Conservation (phyloP, 2,888 invertebrate genomes). For the Ecliptopera silaceata region DNA sequence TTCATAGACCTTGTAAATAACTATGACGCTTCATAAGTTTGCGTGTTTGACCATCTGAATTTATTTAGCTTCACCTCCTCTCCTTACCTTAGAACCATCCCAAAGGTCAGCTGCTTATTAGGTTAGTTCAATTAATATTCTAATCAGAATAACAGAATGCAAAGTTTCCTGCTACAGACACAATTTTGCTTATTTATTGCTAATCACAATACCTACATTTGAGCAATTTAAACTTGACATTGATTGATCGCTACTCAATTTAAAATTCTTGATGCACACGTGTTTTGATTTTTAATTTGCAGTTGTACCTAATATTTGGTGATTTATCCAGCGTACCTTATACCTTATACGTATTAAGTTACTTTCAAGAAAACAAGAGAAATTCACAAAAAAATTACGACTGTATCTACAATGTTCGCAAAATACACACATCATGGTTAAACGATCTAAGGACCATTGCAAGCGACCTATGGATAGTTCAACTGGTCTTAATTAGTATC, state of each 20-base stretch:
- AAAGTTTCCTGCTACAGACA: constrained; percentile 40
- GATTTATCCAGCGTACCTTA: no score
- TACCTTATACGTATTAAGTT: no score
- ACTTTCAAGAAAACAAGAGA: no score
- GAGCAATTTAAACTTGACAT: constrained; percentile 18
- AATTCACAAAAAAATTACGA: no score
- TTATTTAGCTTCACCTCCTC: neutral
- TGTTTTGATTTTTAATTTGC: neutral
- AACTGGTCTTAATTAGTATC: no score
- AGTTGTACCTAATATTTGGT: neutral
- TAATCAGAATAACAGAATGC: constrained; percentile 44
- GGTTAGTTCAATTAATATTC: constrained; percentile 42
- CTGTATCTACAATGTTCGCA: no score
- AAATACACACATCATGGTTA: no score
- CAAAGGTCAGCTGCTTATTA: constrained; percentile 42
- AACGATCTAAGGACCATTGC: no score
- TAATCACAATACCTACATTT: constrained; percentile 15
- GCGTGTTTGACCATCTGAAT: constrained; percentile 18
- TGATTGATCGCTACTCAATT: neutral
- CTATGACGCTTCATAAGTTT: neutral
- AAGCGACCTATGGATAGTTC: no score
- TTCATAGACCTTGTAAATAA: neutral
- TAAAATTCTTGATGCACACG: neutral
- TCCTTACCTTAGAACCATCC: constrained; percentile 39
- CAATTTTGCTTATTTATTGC: constrained; percentile 25